Conservation (phyloP, 2,888 invertebrate species). For the Linnaemya vulpina region DNA sequence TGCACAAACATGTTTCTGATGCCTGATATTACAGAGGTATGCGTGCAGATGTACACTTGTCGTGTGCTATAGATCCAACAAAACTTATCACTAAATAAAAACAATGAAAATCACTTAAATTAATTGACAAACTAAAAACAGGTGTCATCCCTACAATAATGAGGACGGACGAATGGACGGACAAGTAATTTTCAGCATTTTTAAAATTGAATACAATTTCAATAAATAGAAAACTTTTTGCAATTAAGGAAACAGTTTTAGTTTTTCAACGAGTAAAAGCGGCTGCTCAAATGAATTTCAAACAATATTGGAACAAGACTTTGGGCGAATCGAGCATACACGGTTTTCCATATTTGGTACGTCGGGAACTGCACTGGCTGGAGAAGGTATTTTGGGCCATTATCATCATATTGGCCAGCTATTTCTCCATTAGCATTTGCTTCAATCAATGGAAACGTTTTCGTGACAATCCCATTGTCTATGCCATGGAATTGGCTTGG, state of each 20-base stretch:
- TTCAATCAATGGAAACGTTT: slow-evolving; percentile 82
- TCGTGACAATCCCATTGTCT: slow-evolving; percentile 84
- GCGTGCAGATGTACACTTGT: no score
- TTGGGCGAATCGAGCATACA: slow-evolving; percentile 79
- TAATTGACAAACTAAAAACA: slow-evolving; percentile 6
- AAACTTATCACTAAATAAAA: slow-evolving; percentile 37
- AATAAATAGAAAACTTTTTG: background rate
- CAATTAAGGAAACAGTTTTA: background rate
- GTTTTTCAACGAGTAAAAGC: background rate
- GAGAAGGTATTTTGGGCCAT: slow-evolving; percentile 79
- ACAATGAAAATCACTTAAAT: slow-evolving; percentile 66
- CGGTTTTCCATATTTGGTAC: slow-evolving; percentile 79
- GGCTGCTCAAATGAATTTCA: slow-evolving; percentile 64
- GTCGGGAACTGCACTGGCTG: slow-evolving; percentile 77
- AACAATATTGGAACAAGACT: slow-evolving; percentile 70
- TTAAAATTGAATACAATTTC: background rate
- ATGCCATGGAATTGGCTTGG: slow-evolving; percentile 84
- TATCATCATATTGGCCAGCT: slow-evolving; percentile 75
- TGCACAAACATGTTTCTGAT: slow-evolving; percentile 47
- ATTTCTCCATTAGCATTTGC: slow-evolving; percentile 77
- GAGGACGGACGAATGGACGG: background rate
- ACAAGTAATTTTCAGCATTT: background rate
- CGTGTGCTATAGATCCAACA: slow-evolving; percentile 1
- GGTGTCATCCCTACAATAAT: slow-evolving; percentile 39
- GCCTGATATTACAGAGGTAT: background rate